Evolutionary conservation across 2,888 invertebrate species (phyloP).

Genomic region (Cephus pulcher): DNA sequence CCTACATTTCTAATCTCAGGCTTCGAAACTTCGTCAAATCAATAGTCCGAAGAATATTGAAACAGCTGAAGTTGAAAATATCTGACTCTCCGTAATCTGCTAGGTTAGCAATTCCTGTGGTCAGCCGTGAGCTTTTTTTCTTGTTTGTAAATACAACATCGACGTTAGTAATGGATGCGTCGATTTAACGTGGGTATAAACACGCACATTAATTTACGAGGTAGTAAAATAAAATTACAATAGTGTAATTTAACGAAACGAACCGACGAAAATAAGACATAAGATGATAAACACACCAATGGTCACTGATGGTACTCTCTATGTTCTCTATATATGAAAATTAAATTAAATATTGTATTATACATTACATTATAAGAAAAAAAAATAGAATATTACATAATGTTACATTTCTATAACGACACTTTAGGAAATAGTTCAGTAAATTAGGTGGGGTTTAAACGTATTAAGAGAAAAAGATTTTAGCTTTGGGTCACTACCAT

Average conservation of each 20-base stretch:
- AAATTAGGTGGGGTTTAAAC: background rate
- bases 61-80: background rate
- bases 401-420: background rate
- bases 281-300: no score
- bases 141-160: no score
- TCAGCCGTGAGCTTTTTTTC: background rate
- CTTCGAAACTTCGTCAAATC: background rate
- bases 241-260: no score
- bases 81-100: background rate
- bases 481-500: background rate
- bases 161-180: no score
- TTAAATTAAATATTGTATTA: background rate
- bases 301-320: no score
- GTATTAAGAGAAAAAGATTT: background rate
- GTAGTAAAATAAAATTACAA: no score
- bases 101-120: background rate
- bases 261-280: no score
- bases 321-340: background rate
- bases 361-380: background rate
- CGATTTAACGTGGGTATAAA: no score
- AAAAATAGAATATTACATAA: background rate
- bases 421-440: no score
- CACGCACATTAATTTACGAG: no score
- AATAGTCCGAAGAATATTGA: background rate
- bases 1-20: background rate